phyloP scores from a whole-genome alignment of 2,888 invertebrate genomes.

The Hydrotaea cyrtoneurina region DNA sequence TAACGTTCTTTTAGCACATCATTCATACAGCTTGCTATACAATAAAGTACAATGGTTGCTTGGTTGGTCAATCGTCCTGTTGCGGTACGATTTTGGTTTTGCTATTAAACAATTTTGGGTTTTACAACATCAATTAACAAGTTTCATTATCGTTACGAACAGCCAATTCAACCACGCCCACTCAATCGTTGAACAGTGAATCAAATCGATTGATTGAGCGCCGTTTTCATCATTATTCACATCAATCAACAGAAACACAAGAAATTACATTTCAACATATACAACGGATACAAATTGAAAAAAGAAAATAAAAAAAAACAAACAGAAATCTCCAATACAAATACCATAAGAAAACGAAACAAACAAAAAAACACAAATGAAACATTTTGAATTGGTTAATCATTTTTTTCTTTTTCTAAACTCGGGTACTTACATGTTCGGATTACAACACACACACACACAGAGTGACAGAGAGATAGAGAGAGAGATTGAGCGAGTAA shows the following conservation, averaged over 20 bases:
- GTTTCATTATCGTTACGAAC: conserved; percentile 13
- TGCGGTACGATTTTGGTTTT: conserved; percentile 6
- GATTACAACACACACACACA: conserved; percentile 31
- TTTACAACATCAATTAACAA: conserved; percentile 58
- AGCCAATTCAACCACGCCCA: conserved; percentile 48
- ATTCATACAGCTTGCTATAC: conserved; percentile 19
- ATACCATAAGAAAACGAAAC: not conserved
- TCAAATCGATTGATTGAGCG: not conserved
- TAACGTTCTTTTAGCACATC: conserved; percentile 26
- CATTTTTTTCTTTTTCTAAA: conserved; percentile 13
- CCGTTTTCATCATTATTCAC: not conserved
- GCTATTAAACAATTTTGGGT: conserved; percentile 24
- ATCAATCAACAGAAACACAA: conserved; percentile 15
- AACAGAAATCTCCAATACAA: not conserved
- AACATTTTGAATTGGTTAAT: not conserved
- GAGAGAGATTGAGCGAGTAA: conserved; percentile 18
- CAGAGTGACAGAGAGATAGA: conserved; percentile 9
- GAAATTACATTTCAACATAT: conserved; percentile 4
- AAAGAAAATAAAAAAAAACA: conserved; percentile 1
- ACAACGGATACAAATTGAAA: not conserved
- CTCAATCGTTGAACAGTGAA: not conserved
- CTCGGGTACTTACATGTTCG: conserved; percentile 37
- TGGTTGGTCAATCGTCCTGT: not conserved
- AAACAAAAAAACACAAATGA: not conserved
- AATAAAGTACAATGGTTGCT: no score